Conservation (phyloP, 2,113 vertebrate species). For the Hippocampus mohnikei region DNA sequence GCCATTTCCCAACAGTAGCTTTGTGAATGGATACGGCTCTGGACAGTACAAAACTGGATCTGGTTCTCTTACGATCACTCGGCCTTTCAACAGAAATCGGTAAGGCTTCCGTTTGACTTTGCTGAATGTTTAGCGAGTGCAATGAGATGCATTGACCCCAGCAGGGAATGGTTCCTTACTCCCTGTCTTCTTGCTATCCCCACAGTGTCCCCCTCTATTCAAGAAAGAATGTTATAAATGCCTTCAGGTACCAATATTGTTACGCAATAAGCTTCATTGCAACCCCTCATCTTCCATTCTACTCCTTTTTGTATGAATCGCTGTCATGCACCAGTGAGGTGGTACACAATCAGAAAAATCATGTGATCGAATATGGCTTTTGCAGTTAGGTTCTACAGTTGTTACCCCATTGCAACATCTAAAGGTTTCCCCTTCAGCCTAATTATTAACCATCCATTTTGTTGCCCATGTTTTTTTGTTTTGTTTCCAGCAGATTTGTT, state of each 20-base stretch:
- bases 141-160: slow-evolving; percentile 11
- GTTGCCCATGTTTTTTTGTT: slow-evolving; percentile 10
- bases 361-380: slow-evolving; percentile 9
- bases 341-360: slow-evolving; percentile 3
- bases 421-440: slow-evolving; percentile 22
- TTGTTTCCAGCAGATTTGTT: slow-evolving; percentile 25
- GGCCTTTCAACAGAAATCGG: slow-evolving; percentile 93
- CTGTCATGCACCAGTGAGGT: slow-evolving; percentile 28
- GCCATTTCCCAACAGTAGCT: slow-evolving; percentile 94
- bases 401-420: slow-evolving; percentile 20
- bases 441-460: slow-evolving; percentile 36
- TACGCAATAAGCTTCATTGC: slow-evolving; percentile 59
- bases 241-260: slow-evolving; percentile 75
- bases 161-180: slow-evolving; percentile 50
- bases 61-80: slow-evolving; percentile 82
- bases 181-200: slow-evolving; percentile 71
- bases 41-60: slow-evolving; percentile 89
- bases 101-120: slow-evolving; percentile 54
- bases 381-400: slow-evolving; percentile 13
- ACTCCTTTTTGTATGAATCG: slow-evolving; percentile 5
- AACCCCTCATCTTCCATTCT: slow-evolving; percentile 53
- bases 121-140: slow-evolving; percentile 26
- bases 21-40: slow-evolving; percentile 93
- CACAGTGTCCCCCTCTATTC: slow-evolving; percentile 81
- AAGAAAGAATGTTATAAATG: slow-evolving; percentile 85